Base-by-base conservation (phyloP, 2,888 invertebrate species). In the Xylota segnis region DNA sequence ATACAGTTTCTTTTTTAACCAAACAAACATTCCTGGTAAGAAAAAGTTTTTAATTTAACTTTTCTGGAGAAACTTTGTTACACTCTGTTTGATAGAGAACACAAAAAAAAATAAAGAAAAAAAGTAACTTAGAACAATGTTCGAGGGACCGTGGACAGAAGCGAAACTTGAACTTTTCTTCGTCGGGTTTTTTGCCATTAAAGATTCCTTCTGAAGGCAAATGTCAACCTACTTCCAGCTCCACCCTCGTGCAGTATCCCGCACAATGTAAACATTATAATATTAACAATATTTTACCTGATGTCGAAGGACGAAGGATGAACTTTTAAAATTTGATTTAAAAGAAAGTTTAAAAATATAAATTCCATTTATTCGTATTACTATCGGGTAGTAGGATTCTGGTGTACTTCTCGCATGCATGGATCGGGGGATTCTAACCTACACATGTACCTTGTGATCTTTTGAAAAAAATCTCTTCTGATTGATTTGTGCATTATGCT, bases 211-310 rank as follows among this genome's bases (percentile, higher is more conserved):
- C 34, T 78, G 65, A 72, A 77, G 78, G 78, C 52, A 52, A 78
- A 78, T 61, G 72, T 83, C 83, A 83, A 72, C 56, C 61, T 40
- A 78, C 56, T 2, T 2, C 5, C 66, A 32, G 9, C 14, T 32
- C 7, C 40, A 4, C 75, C 56, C 56, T 65, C 18, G 29, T 34
- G 12, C 12, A 37, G 10, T 27, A 34, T 29, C 40, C 63, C 50
- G 34, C 34, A 61, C 59, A 68, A 66, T 83, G 78, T 78, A 72
- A 83, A 83, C 78, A 78, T 83, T 83, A 52, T 43, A 72, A 78
- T 83, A 83, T 83, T 78, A 78, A 83, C 78, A 83, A 83, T 83
- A 83, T 83, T 83, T 83, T 83, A 83, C 83, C 83, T 83, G 83
- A 83, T 72, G 77, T 78, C 83, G 65, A 72, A 71, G 34, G 34